Base-by-base conservation (phyloP, 1,140 invertebrate genomes). In the Thaumetopoea pityocampa region DNA sequence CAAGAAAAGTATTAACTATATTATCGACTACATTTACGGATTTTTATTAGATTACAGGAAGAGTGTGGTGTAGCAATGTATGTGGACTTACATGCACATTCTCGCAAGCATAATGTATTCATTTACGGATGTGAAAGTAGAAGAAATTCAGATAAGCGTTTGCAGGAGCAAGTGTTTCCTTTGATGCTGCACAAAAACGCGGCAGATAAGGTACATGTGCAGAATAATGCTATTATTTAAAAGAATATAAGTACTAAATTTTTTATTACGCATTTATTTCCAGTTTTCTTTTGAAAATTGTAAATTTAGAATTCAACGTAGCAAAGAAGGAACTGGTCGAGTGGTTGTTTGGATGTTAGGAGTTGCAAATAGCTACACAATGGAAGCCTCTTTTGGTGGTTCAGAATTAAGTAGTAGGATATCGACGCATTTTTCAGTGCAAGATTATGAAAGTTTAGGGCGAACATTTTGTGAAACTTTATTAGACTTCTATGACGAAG, bases 71-170 rank as follows among this genome's bases (percentile, higher is more conserved):
- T 97, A 11, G 91, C 94, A 42, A 92, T 98, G 86, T 98, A 95
- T 70, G 96, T 97, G 77, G 97, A 99, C 87, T 89, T 98, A 52
- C 97, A 99, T 81, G 96, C 96, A 20, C 97, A 98, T 86, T 98
- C 96, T 3, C 87, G 96, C 37, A 93, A 93, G 71, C 94, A 97
- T 77, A 98, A 98, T 80, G 91, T 98, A 58, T 99, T 99, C 73
- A 92, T 98, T 53, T 98, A 98, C 79, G 97, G 97, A 51, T 98
- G 96, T 86, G 95, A 98, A 86, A 96, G 93, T 80, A 89, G 93
- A 61, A 87, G 92, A 57, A 89, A 90, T 57, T 88, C 90, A 20
- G 92, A 93, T n/a, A 92, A 90, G 62, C 89, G 88, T 68, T 85
- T 97, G 9, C 90, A 93, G 18, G 95, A 97, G 78, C 93, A 96